Evolutionary conservation across 2,888 invertebrate species (phyloP).

Genomic region (Pseudococcus longispinus): DNA sequence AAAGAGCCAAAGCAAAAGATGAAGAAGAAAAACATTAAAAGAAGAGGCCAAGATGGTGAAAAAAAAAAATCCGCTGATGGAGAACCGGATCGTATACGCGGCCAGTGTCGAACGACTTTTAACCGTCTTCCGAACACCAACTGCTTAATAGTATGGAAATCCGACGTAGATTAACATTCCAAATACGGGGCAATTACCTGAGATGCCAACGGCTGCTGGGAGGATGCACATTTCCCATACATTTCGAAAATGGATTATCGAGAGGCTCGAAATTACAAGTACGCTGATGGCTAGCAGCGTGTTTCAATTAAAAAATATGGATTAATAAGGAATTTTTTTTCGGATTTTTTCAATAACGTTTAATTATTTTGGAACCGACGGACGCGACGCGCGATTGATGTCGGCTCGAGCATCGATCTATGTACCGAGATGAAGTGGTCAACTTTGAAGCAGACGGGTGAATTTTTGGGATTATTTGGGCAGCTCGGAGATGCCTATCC

Average conservation of each 20-base stretch:
- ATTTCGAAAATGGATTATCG: constrained; percentile 42
- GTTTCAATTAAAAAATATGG: constrained; percentile 42
- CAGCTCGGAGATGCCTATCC: neutral
- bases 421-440: neutral
- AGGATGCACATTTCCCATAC: constrained; percentile 28
- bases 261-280: neutral
- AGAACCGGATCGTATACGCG: constrained; percentile 15
- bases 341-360: neutral
- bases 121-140: constrained; percentile 44
- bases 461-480: neutral
- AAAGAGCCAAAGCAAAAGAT: neutral
- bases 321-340: constrained; percentile 7
- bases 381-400: neutral
- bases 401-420: neutral
- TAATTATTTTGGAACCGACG: neutral
- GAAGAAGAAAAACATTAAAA: neutral
- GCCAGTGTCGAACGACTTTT: constrained; percentile 34
- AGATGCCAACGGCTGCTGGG: constrained; percentile 37
- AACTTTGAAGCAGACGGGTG: neutral
- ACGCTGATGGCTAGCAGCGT: constrained; percentile 10
- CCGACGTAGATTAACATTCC: constrained; percentile 41
- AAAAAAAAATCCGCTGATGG: constrained; percentile 17
- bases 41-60: neutral
- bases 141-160: constrained; percentile 45
- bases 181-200: constrained; percentile 39